Conservation (phyloP, 92 coral and sea anemone genomes). For the Heliopora coerulea region DNA sequence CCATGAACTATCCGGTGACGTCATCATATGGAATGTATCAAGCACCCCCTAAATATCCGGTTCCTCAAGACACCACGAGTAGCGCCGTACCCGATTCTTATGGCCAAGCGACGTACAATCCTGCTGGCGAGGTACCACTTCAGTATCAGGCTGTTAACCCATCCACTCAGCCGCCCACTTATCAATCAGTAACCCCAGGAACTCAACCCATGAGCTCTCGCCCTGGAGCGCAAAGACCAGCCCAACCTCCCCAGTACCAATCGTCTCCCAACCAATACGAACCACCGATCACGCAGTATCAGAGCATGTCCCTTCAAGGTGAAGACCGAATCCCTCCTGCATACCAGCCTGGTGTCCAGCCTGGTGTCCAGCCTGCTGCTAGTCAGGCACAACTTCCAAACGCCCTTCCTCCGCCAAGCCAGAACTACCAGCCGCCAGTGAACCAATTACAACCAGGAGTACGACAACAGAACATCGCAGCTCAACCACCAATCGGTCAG, state of each 20-base stretch:
- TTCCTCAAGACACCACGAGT: conserved; percentile 48
- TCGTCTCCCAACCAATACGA: conserved; percentile 29
- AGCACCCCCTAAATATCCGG: conserved; percentile 46
- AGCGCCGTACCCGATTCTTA: not conserved
- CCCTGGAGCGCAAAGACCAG: conserved; percentile 41
- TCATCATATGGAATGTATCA: conserved; percentile 30
- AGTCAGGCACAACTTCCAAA: conserved; percentile 12
- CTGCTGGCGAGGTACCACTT: conserved; percentile 35
- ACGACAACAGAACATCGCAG: conserved; percentile 15
- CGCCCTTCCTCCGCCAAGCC: conserved; percentile 5
- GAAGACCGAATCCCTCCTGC: not conserved
- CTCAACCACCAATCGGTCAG: not conserved
- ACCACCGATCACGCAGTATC: conserved; percentile 26
- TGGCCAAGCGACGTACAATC: conserved; percentile 11
- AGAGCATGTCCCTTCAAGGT: conserved; percentile 21
- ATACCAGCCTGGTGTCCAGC: conserved; percentile 18
- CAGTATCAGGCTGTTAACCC: conserved; percentile 42
- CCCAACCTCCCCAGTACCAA: conserved; percentile 18
- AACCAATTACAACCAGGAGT: not conserved
- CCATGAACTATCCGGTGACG: conserved; percentile 41
- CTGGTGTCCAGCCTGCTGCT: too few relatives aligned
- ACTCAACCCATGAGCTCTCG: conserved; percentile 47
- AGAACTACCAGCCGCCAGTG: conserved; percentile 20
- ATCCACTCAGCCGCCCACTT: conserved; percentile 42
- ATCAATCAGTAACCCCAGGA: conserved; percentile 39